Evolutionary conservation across 2,113 vertebrate species (phyloP).

Genomic region (Phyllostomus discolor): DNA sequence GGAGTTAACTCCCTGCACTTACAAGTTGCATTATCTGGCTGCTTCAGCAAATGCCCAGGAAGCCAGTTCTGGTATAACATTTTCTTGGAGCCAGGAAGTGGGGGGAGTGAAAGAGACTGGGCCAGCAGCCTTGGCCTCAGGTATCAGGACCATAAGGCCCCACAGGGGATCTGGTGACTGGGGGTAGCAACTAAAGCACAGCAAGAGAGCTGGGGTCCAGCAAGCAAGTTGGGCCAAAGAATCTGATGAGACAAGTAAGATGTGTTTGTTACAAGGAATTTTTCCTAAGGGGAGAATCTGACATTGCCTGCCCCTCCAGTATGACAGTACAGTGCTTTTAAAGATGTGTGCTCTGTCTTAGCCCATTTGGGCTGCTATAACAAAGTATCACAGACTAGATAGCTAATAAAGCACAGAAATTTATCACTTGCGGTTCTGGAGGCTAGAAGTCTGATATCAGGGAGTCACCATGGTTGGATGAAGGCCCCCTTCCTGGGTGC

Average conservation of each 20-base stretch:
- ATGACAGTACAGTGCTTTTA: neutral
- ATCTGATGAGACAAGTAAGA: neutral
- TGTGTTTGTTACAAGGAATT: neutral
- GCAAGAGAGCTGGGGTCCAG: neutral
- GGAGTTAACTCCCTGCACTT: neutral
- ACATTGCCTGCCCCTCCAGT: neutral
- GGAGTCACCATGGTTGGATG: neutral
- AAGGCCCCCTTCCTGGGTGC: neutral
- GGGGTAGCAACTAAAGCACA: neutral
- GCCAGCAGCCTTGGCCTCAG: neutral
- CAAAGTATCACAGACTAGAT: neutral
- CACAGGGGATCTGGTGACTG: fast-evolving
- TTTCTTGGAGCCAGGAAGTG: neutral
- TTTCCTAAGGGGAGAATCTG: neutral
- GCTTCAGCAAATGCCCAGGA: neutral
- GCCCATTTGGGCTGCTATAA: neutral
- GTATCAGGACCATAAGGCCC: neutral
- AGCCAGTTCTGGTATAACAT: neutral
- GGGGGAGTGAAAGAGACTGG: too few relatives aligned
- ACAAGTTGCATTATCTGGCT: neutral
- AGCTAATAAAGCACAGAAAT: neutral
- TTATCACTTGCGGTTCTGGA: neutral
- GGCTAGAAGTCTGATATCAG: neutral
- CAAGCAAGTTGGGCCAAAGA: neutral
- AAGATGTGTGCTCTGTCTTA: neutral